Evolutionary conservation across 2,888 invertebrate genomes (phyloP).

Genomic region (Drosophila mayaguana): DNA sequence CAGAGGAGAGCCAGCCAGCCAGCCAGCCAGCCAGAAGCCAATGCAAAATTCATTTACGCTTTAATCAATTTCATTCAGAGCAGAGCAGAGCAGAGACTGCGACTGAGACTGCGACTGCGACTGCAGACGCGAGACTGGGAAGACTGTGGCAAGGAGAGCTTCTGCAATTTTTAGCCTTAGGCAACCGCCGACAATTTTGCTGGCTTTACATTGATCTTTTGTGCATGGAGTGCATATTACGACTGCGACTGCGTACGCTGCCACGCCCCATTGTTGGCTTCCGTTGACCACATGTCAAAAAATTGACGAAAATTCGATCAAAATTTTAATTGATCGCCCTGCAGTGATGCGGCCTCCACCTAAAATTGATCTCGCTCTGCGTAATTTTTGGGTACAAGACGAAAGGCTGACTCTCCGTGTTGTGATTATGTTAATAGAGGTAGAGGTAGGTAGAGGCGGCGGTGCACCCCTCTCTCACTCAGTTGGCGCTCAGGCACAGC

Average conservation of each 20-base stretch:
- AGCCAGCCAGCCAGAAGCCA: constrained; percentile 21
- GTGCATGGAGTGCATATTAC: constrained; percentile 39
- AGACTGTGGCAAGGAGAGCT: constrained; percentile 12
- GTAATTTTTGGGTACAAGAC: constrained; percentile 72
- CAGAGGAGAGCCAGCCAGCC: constrained; percentile 16
- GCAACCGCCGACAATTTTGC: constrained; percentile 71
- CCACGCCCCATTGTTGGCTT: constrained; percentile 59
- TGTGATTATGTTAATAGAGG: constrained; percentile 83
- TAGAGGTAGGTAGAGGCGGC: constrained; percentile 12
- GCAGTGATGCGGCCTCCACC: constrained; percentile 80
- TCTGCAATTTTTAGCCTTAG: constrained; percentile 59
- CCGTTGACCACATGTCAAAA: constrained; percentile 84
- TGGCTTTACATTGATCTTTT: constrained; percentile 77
- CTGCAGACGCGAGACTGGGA: not conserved
- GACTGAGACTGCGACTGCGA: too few relatives aligned
- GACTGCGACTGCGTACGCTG: constrained; percentile 36
- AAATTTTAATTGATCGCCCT: constrained; percentile 86
- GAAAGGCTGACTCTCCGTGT: constrained; percentile 65
- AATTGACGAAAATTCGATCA: constrained; percentile 86
- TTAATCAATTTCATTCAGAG: constrained; percentile 82
- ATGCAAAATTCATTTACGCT: constrained; percentile 84
- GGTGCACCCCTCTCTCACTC: constrained; percentile 20
- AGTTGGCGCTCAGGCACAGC: constrained; percentile 63
- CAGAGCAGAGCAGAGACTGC: constrained; percentile 8
- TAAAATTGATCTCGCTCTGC: constrained; percentile 82